These are phyloP conservation scores for Cyprichromis sp. DNA, from an alignment of 2,113 vertebrate species.

Conservation along the genomic window DNA sequence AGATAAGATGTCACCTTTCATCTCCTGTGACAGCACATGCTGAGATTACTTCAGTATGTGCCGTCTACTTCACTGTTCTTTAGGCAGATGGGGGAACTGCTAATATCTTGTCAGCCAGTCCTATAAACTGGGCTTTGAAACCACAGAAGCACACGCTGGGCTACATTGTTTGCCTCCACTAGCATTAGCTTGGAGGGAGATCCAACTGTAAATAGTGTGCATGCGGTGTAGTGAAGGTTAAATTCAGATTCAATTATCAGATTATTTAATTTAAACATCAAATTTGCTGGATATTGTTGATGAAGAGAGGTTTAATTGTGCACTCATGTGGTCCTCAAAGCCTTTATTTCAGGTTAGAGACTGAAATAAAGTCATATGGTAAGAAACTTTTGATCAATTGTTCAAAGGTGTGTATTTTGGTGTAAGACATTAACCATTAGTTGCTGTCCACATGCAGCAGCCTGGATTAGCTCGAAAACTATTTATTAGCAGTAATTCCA, in stretches of 20 bases:
- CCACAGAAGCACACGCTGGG: not conserved
- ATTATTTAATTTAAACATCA: not conserved
- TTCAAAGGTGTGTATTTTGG: not conserved
- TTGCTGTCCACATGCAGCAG: not conserved
- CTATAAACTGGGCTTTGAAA: not conserved
- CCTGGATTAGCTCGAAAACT: not conserved
- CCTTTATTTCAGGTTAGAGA: not conserved
- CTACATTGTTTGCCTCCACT: constrained; percentile 24
- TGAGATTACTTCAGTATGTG: not conserved
- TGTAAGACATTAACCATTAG: not conserved
- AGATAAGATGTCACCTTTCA: constrained; percentile 8
- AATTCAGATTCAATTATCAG: not conserved
- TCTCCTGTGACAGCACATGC: not conserved
- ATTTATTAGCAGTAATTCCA: not conserved
- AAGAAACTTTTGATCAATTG: not conserved
- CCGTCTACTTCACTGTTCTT: not conserved
- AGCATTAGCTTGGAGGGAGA: not conserved
- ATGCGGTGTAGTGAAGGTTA: not conserved
- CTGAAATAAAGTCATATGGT: not conserved
- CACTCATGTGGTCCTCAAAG: not conserved
- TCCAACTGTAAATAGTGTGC: not conserved
- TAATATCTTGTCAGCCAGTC: not conserved
- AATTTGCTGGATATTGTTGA: not conserved
- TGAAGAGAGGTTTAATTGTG: not conserved
- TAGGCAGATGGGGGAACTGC: not conserved